Base-by-base conservation (phyloP, 2,797 vertebrate genomes). In the Eremophila alpestris region DNA sequence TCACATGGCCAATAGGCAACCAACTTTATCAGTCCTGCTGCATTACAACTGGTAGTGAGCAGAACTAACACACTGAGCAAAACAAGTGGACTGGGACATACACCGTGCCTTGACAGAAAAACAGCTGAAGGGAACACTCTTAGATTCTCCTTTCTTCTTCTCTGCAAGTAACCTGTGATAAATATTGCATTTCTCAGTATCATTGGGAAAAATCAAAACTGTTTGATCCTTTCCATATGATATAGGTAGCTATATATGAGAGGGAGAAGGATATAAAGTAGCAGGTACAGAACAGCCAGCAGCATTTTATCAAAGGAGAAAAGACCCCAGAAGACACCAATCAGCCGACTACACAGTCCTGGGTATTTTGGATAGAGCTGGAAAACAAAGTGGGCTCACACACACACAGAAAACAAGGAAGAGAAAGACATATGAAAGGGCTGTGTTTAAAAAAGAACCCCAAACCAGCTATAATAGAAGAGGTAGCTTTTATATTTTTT, bases 161-260 rank as follows among this genome's bases (percentile, higher is more conserved):
- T 94, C 96, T 95, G 81, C 1, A 15, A 96, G 96, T 97, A 98
- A 97, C 96, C 97, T 98, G 97, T 98, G 97, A 98, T 98, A 98
- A 98, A 98, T 98, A 98, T 98, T 98, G 96, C 97, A 98, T 98
- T 97, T 95, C 97, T 97, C 90, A 74, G 92, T 97, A 97, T 97
- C 97, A 95, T 62, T 95, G 97, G 96, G 97, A 90, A 94, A 96
- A 96, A 94, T 93, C 79, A 90, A 94, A 96, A 95, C 95, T 95
- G 97, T 98, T 98, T 97, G 98, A 98, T 97, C 96, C 96, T 97
- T 98, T 96, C 94, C 92, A 96, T 96, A 96, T 87, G 96, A 96
- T 97, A 97, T 89, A 97, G 97, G 95, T 97, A 97, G 87, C 91
- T 96, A 27, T 95, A 82, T 95, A 48, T 40, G 88, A 76, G 92